Conservation (phyloP, 2,797 vertebrate genomes). For the Vipera latastei region DNA sequence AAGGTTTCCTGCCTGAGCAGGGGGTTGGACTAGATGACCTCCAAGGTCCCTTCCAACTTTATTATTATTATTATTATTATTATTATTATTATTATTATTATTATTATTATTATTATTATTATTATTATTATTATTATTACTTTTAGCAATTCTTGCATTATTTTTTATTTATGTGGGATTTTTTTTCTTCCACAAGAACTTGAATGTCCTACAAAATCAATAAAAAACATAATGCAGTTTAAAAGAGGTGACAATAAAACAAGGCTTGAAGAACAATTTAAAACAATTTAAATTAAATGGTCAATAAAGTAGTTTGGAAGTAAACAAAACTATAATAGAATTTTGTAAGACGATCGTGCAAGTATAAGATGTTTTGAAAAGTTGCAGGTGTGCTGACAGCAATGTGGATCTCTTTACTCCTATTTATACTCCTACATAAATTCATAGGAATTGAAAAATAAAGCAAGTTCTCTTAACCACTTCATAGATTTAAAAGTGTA, state of each 20-base stretch:
- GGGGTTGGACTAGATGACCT: no score
- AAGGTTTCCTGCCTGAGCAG: no score
- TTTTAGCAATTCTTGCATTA: neutral
- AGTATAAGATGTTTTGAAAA: neutral
- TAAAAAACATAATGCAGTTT: neutral
- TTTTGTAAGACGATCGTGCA: neutral
- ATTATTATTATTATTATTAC: neutral
- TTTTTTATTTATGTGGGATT: neutral
- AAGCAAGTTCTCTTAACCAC: neutral
- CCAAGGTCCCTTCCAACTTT: no score
- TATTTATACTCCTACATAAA: neutral
- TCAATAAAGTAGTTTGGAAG: neutral
- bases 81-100: no score
- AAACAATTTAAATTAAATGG: neutral
- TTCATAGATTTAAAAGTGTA: neutral
- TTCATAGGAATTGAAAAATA: neutral
- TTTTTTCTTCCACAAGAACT: neutral
- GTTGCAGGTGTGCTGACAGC: neutral
- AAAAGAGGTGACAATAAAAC: neutral
- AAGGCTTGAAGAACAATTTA: neutral
- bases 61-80: no score
- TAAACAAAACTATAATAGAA: neutral
- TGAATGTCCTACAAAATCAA: neutral
- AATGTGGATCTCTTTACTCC: neutral
- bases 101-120: no score